These are phyloP conservation scores for Epinephelus cyanopodus DNA, from an alignment of 2,113 vertebrate genomes.

Conservation along the genomic window DNA sequence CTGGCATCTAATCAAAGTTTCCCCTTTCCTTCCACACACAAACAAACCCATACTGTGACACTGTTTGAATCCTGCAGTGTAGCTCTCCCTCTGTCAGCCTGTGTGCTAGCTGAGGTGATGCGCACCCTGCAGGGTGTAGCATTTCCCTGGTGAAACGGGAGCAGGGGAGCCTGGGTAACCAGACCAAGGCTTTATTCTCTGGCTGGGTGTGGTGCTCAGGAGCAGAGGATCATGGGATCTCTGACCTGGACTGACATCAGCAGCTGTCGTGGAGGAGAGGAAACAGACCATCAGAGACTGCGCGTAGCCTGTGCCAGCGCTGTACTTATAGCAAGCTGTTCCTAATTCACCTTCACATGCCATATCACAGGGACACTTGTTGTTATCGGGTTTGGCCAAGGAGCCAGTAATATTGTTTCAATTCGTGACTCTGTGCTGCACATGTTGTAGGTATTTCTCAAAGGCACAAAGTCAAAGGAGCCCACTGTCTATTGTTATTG, in stretches of 20 bases:
- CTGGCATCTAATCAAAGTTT: conserved; percentile 28
- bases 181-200: conserved; percentile 78
- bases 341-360: conserved; percentile 66
- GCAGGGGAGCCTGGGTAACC: conserved; percentile 72
- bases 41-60: conserved; percentile 23
- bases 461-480: conserved; percentile 24
- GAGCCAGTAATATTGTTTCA: conserved; percentile 6
- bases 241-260: conserved; percentile 78
- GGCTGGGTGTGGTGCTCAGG: conserved; percentile 75
- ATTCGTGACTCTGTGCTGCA: not conserved
- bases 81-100: conserved; percentile 50
- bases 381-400: conserved; percentile 4
- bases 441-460: conserved; percentile 26
- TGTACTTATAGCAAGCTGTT: conserved; percentile 56
- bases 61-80: conserved; percentile 43
- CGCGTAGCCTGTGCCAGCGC: conserved; percentile 34
- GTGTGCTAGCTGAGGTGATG: conserved; percentile 60
- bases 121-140: conserved; percentile 72
- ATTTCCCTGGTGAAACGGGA: conserved; percentile 78
- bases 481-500: conserved; percentile 32
- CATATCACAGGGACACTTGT: conserved; percentile 31
- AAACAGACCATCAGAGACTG: conserved; percentile 53
- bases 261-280: conserved; percentile 73
- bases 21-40: not conserved
- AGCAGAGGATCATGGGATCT: conserved; percentile 78